These are phyloP conservation scores for Monopterus albus DNA, from an alignment of 2,113 vertebrate species.

Conservation along the genomic window DNA sequence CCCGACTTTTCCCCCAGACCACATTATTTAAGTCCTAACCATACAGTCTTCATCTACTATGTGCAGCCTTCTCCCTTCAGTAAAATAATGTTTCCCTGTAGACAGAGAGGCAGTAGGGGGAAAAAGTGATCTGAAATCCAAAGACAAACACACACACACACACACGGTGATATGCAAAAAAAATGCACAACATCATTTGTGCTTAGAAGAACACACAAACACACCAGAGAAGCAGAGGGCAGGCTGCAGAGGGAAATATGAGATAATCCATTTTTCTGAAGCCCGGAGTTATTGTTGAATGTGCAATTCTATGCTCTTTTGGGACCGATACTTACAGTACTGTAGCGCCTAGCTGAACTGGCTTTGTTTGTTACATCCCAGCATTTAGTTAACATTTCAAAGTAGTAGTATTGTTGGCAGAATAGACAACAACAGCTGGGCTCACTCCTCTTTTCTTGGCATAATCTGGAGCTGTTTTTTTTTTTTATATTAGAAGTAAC, in stretches of 20 bases:
- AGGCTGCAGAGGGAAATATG: constrained; percentile 40
- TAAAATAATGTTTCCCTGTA: constrained; percentile 57
- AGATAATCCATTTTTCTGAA: constrained; percentile 55
- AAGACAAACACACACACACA: constrained; percentile 39
- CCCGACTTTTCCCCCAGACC: constrained; percentile 13
- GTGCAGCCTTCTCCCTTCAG: constrained; percentile 58
- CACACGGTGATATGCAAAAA: constrained; percentile 36
- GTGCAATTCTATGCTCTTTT: constrained; percentile 30
- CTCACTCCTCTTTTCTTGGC: background rate
- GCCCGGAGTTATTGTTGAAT: constrained; percentile 35
- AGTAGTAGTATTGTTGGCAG: constrained; percentile 8
- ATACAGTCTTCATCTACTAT: constrained; percentile 47
- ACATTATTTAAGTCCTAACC: constrained; percentile 50
- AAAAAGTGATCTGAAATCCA: constrained; percentile 52
- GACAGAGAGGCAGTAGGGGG: constrained; percentile 27
- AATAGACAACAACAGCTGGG: constrained; percentile 13
- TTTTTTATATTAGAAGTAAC: no score
- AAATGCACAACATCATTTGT: constrained; percentile 26
- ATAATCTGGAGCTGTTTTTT: background rate
- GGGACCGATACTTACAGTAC: constrained; percentile 29
- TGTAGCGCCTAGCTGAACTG: constrained; percentile 20
- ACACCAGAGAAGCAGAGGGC: constrained; percentile 46
- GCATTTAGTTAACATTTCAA: constrained; percentile 22
- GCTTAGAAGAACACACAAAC: constrained; percentile 47
- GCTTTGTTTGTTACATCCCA: constrained; percentile 7